phyloP scores from a whole-genome alignment of 2,113 vertebrate species.

The Scortum barcoo region DNA sequence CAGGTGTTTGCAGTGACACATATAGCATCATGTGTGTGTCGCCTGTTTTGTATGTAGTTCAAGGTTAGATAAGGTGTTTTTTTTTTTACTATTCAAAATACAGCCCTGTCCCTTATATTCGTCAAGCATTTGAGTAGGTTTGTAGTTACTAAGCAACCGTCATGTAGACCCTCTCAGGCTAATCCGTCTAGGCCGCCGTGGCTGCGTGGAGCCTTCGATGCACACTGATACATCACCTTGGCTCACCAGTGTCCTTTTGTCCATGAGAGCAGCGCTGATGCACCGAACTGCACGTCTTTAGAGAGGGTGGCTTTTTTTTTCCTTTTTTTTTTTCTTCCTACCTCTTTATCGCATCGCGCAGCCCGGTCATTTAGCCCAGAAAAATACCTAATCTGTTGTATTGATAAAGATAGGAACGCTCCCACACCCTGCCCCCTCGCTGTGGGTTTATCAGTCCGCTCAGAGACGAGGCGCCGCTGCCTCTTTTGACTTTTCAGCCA shows the following conservation, averaged over 20 bases:
- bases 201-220: constrained; percentile 55
- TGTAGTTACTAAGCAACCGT: constrained; percentile 85
- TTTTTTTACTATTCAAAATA: constrained; percentile 50
- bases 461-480: constrained; percentile 40
- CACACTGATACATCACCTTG: constrained; percentile 67
- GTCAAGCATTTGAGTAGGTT: constrained; percentile 70
- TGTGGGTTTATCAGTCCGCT: constrained; percentile 25
- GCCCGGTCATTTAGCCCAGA: constrained; percentile 36
- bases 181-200: constrained; percentile 72
- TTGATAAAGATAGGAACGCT: constrained; percentile 25
- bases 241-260: constrained; percentile 67
- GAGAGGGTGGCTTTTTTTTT: constrained; percentile 12
- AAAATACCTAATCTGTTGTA: constrained; percentile 39
- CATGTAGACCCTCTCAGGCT: constrained; percentile 74
- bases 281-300: constrained; percentile 35
- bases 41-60: neutral
- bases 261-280: constrained; percentile 24
- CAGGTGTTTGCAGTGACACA: constrained; percentile 3
- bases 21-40: neutral
- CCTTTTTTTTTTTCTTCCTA: too few species aligned
- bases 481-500: constrained; percentile 51
- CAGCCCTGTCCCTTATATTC: constrained; percentile 57
- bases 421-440: constrained; percentile 1
- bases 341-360: constrained; percentile 26
- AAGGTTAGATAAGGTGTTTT: constrained; percentile 28